Evolutionary conservation across 2,797 vertebrate genomes (phyloP), one percentile per base, ranked within the genome.

Genomic region (Catamblyrhynchus diadema): DNA sequence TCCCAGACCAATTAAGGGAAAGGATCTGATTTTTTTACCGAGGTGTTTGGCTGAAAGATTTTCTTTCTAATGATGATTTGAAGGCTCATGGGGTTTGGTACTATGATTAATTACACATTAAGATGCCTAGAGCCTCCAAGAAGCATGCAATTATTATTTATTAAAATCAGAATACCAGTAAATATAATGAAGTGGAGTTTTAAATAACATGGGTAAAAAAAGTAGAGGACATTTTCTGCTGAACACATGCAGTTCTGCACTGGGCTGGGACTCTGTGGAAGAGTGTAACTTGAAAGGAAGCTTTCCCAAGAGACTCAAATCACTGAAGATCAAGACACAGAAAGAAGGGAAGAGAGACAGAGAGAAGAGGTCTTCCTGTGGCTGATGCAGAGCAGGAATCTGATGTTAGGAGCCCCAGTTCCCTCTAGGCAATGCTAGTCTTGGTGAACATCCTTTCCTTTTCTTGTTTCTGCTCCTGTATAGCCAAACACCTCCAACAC

Each of bases 41-140:
- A 83, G 77, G 86, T 95, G 62, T 59, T 86, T 87, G 74, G 65
- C 60, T 94, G 86, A 62, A 81, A 93, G 74, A 92, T 90, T 96
- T 96, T 87, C 84, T 93, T 96, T 81, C 88, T 96, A 86, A 93
- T 93, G 92, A 86, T 86, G 91, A 95, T 96, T 95, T 94, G 88
- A 96, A 91, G 61, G 56, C 94, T 91, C 93, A 22, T 87, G 94
- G 71, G 92, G 61, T 83, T 96, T 93, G 82, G 66, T 86, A 88
- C 75, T 94, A 30, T 88, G 91, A 94, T 96, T 97, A 95, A 96
- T 97, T 94, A 93, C 77, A 7, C 3, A 14, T 90, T 90, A 81
- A 84, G 92, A 81, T 92, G 87, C 91, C 54, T 94, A 66, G 42
- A 90, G 87, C 85, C 82, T 94, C 64, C 60, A 84, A 94, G 80